A percentile compares a stretch with the other conserved stretches of the same genome.
These are phyloP conservation scores for Rhyzopertha dominica DNA, from an alignment of 1,140 invertebrate genomes.

Conservation along the genomic window DNA sequence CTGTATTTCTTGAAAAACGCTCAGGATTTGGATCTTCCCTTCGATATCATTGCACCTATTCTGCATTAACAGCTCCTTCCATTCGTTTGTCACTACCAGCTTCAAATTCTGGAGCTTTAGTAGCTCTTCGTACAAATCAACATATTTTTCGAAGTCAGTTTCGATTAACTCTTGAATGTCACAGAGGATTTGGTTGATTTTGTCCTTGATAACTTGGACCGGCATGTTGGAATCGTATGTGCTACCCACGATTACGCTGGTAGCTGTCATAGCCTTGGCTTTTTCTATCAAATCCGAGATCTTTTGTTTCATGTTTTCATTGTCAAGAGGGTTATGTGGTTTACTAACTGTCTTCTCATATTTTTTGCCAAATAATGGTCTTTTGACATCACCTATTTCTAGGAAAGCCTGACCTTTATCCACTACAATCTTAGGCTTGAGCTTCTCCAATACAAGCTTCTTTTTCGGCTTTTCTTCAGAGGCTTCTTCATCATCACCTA, in stretches of 20 bases:
- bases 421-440: conserved; percentile 31
- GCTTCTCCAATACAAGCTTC: conserved; percentile 23
- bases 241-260: background rate
- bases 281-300: conserved; percentile 5
- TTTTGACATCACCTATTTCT: conserved; percentile 31
- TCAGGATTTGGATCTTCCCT: conserved; percentile 26
- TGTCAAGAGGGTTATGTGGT: conserved; percentile 9
- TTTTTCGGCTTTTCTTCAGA: conserved; percentile 21
- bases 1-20: conserved; percentile 30
- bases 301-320: conserved; percentile 19
- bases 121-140: conserved; percentile 24
- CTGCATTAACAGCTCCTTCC: conserved; percentile 31
- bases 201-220: conserved; percentile 26
- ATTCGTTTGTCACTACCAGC: conserved; percentile 21
- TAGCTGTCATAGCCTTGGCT: conserved; percentile 5
- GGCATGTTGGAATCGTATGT: conserved; percentile 17
- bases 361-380: conserved; percentile 21
- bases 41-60: conserved; percentile 24
- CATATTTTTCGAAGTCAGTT: conserved; percentile 28
- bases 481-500: conserved; percentile 22
- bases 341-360: background rate
- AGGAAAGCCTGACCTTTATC: conserved; percentile 36
- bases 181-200: conserved; percentile 22
- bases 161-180: conserved; percentile 31
- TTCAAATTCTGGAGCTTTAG: conserved; percentile 28